Evolutionary conservation across 2,797 vertebrate genomes (phyloP), one percentile per base, ranked within the genome.

Genomic region (Hypotaenidia philippensis): DNA sequence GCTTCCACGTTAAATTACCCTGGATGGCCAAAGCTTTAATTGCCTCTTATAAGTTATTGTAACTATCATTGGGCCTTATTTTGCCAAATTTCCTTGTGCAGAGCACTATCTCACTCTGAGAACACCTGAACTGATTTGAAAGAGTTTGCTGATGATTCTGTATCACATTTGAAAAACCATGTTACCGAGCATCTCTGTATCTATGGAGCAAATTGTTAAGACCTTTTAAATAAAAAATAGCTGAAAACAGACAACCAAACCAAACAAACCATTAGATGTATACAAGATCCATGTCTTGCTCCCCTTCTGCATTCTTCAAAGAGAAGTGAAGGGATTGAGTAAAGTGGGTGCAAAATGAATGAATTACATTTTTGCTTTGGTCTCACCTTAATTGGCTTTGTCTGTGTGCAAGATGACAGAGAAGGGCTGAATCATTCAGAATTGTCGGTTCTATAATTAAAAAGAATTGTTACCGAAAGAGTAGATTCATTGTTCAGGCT

Each of bases 371-470:
- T 95, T 87, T 94, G 49, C 74, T 93, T 88, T 96, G 56, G 41
- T 89, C 68, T 95, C 89, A 95, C 84, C 44, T 83, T 94, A 96
- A 96, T 81, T 96, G 87, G 71, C 77, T 96, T 89, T 92, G 47
- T 91, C 50, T 90, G 16, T 71, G 14, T 88, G 81, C 82, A 94
- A 78, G 75, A 94, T 96, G 93, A 95, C 68, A 91, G 61, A 80
- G 84, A 55, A 96, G 56, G 47, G 82, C 69, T 94, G 88, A 94
- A 77, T 88, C 74, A 94, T 81, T 89, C 95, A 90, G 86, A 95
- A 68, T 22, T 94, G 87, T 89, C 86, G 80, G 84, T 96, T 97
- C 78, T 95, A 76, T 95, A 97, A 97, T 97, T 98, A 97, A 97
- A 96, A 97, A 92, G 69, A 96, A 95, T 57, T 71, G 80, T 85